Percentiles rank a stretch among this genome's conserved stretches.
phyloP scores from a whole-genome alignment of 2,888 invertebrate species.

The Hemaris fuciformis region DNA sequence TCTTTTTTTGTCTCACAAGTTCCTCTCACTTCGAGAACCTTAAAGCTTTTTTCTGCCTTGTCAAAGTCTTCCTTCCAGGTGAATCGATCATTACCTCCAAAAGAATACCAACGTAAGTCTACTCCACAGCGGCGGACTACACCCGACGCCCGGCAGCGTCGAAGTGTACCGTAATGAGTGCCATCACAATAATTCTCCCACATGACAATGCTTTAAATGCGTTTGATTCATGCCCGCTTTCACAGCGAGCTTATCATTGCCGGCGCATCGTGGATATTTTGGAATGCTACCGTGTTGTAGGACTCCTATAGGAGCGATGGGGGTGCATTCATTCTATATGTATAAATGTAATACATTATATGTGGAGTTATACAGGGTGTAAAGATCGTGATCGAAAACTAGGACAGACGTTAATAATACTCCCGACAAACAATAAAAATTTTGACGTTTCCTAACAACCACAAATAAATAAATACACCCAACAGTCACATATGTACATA shows the following conservation, averaged over 20 bases:
- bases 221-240: constrained; percentile 76
- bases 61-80: no score
- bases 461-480: no score
- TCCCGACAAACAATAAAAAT: no score
- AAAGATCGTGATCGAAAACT: neutral
- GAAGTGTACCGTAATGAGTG: constrained; percentile 74
- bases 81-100: neutral
- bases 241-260: constrained; percentile 75
- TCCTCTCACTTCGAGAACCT: no score
- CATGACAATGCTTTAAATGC: constrained; percentile 79
- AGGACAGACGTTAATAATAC: no score
- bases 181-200: constrained; percentile 79
- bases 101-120: neutral
- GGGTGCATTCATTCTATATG: neutral
- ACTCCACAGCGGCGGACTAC: constrained; percentile 35
- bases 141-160: constrained; percentile 54
- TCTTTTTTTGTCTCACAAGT: no score
- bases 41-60: no score
- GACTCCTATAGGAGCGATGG: no score
- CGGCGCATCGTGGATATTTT: constrained; percentile 52
- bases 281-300: neutral
- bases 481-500: no score
- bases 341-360: no score
- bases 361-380: no score
- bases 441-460: no score